Evolutionary conservation across 2,888 invertebrate species (phyloP).

Genomic region (Halictus quadricinctus): DNA sequence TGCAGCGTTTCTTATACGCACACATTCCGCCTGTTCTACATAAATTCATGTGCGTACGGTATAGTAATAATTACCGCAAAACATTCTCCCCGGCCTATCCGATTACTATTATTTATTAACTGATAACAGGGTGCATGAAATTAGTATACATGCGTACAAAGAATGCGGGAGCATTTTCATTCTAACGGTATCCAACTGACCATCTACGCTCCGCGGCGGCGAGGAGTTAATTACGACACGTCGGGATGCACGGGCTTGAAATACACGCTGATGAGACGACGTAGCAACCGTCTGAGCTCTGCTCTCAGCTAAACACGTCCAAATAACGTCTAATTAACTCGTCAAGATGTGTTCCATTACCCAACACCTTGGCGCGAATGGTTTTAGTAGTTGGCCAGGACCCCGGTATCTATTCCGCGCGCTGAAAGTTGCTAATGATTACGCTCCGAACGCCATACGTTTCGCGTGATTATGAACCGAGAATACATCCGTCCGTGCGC

Average conservation of each 20-base stretch:
- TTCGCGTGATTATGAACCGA: neutral
- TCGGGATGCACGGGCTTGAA: slow-evolving; percentile 22
- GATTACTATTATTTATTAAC: slow-evolving; percentile 13
- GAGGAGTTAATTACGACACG: slow-evolving; percentile 43
- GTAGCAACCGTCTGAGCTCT: neutral
- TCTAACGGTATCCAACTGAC: slow-evolving; percentile 20
- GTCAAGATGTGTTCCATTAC: slow-evolving; percentile 56
- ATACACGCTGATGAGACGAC: slow-evolving; percentile 18
- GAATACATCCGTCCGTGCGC: neutral
- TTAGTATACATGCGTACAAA: neutral
- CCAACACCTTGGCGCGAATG: slow-evolving; percentile 46
- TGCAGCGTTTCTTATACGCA: neutral
- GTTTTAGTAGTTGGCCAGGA: slow-evolving; percentile 50
- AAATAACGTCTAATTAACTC: slow-evolving; percentile 57
- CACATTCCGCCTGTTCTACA: neutral
- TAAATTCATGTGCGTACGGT: neutral
- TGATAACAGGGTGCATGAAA: neutral
- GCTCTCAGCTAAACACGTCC: slow-evolving; percentile 11
- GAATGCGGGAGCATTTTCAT: slow-evolving; percentile 15
- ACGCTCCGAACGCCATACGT: neutral
- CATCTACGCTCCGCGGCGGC: neutral
- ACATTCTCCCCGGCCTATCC: neutral
- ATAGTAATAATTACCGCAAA: neutral
- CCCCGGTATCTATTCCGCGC: slow-evolving; percentile 48
- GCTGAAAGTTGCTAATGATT: slow-evolving; percentile 38